Base-by-base conservation (phyloP, 2,888 invertebrate genomes). In the Gastracanthus pulcherrimus region DNA sequence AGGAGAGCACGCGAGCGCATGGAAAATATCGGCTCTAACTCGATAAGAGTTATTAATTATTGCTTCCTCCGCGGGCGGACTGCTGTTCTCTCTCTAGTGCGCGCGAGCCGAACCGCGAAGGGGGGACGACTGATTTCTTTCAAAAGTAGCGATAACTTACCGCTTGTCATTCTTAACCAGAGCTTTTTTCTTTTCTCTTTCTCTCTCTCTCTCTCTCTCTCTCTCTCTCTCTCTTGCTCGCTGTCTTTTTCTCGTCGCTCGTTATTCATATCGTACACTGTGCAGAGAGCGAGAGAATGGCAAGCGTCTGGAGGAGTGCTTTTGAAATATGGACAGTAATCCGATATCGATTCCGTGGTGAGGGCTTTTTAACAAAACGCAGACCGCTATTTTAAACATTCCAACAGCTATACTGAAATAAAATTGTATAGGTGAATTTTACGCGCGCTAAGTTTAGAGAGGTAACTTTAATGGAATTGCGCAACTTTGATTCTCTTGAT, bases 11-110 rank as follows among this genome's bases (percentile, higher is more conserved):
- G 48, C 69, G 77, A 3, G 71, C 6, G 60, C 74, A 74, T 69
- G 80, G 75, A 71, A 70, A 75, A 80, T 80, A 80, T 80, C 82
- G 75, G 66, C 58, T 71, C 16, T 31, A 60, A 55, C 78, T 67
- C 67, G 77, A 81, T 83, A 78, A 77, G 78, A 75, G 67, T 80
- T 78, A 81, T 83, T 83, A 83, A 83, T 83, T 83, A 80, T 78
- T 80, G 34, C 78, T 81, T 80, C 80, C 76, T 74, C 64, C 16
- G 51, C 31, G 19, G 3, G 62, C n/a, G 19, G 41, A 19, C 66
- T 23, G 67, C 71, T 78, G n/a, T 36, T 78, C 45, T 55, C 31
- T 48, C 69, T 69, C 26, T n/a, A n/a, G n/a, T n/a, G 45, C 23
- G 38, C 36, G 11, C 31, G 23, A 26, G 23, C 51, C 34, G 26